Base-by-base conservation (phyloP, 2,888 invertebrate species). In the Beris chalybata region DNA sequence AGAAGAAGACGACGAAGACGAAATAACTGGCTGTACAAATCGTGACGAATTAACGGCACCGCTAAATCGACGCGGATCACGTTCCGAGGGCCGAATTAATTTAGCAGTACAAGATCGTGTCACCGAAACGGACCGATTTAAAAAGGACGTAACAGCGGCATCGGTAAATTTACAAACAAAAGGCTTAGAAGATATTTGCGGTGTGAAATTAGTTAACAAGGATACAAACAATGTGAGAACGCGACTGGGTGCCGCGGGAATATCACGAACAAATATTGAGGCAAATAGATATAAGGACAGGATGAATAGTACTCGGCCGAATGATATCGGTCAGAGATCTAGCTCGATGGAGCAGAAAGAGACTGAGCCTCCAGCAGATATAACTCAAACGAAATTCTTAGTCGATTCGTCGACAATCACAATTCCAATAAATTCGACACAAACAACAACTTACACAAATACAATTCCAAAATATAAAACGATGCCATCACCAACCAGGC, bases 1-100 rank as follows among this genome's bases (percentile, higher is more conserved):
- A 76, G 96, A 96, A 78, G 95, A 95, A 73, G 95, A 94, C 75
- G 95, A 94, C 75, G 95, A 95, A 75, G 93, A 91, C 73, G 84
- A 77, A 12, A 77, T 75, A 67, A 76, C 78, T 57, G 82, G 85
- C 6, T 69, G 73, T 32, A 71, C 69, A 13, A 85, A 85, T 22
- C 83, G 85, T 9, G 87, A 86, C 74, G 86, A 85, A 72, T 83
- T 85, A 67, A 78, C 81, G 58, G 79, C 83, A 5, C 76, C 82
- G 4, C 77, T 86, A 64, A 86, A 87, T 71, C 81, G 88, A 11
- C 85, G 92, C 22, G 91, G 91, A 64, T 91, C 91, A 52, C 86
- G 91, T 70, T 91, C 91, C 4, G 92, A 92, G 79, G 91, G 92
- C 3, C 87, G 91, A 65, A 81, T 92, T 70, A 91, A 91, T 72